A percentile compares a stretch with the other conserved stretches of the same genome.
Evolutionary conservation across 2,797 vertebrate species (phyloP).

Genomic region (Ambastaia sidthimunki): DNA sequence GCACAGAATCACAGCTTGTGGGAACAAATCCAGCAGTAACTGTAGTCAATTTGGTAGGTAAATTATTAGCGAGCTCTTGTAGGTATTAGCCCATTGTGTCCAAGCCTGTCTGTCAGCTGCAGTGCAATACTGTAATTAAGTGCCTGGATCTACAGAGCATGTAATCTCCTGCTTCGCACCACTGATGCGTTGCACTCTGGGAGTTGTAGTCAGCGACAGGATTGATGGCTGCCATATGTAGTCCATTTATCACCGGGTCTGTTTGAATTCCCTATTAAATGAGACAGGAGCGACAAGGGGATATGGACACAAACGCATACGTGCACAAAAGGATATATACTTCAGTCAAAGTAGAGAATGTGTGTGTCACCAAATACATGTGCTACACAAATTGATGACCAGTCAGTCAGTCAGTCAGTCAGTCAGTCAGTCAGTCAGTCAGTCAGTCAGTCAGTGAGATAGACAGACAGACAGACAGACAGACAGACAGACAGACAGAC

Average conservation of each 20-base stretch:
- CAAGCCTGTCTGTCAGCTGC: conserved; percentile 39
- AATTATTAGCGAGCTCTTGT: conserved; percentile 32
- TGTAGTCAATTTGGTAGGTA: conserved; percentile 37
- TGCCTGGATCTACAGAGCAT: conserved; percentile 51
- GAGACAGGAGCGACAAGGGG: conserved; percentile 18
- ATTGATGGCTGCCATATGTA: conserved; percentile 53
- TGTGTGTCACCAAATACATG: not conserved
- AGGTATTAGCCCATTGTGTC: conserved; percentile 43
- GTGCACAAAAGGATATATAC: not conserved
- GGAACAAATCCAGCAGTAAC: conserved; percentile 17
- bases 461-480: not conserved
- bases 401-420: no score
- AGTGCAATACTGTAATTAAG: conserved; percentile 50
- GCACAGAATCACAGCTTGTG: conserved; percentile 32
- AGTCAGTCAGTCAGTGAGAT: no score
- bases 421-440: no score
- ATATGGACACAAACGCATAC: not conserved
- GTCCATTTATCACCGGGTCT: conserved; percentile 45
- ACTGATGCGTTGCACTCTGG: conserved; percentile 49
- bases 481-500: not conserved
- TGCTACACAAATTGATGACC: not conserved
- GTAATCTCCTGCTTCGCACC: conserved; percentile 51
- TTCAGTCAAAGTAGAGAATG: not conserved
- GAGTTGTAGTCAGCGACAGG: conserved; percentile 51
- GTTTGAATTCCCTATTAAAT: conserved; percentile 39